Conservation (phyloP, 2,888 invertebrate species). For the Sacculina carcini region DNA sequence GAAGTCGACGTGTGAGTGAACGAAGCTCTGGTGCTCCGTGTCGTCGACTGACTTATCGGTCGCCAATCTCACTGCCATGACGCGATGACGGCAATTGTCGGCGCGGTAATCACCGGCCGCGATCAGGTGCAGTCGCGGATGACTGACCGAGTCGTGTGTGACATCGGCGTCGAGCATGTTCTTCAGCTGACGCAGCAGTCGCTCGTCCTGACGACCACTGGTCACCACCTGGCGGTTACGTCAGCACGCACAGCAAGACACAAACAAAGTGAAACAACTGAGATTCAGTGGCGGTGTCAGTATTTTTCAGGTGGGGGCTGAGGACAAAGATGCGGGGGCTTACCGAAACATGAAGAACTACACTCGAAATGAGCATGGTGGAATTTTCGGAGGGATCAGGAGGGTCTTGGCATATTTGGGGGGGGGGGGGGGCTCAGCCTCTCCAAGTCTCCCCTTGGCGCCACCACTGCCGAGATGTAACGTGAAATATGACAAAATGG, state of each 20-base stretch:
- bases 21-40: conserved; percentile 29
- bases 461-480: too few species aligned
- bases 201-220: not conserved
- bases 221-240: not conserved
- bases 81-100: conserved; percentile 1
- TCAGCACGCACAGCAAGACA: not conserved
- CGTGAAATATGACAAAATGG: too few species aligned
- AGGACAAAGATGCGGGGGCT: not conserved
- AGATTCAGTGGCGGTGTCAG: too few species aligned
- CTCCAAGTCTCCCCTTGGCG: too few species aligned
- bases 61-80: not conserved
- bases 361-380: too few species aligned
- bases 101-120: not conserved
- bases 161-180: not conserved
- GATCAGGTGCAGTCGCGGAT: not conserved
- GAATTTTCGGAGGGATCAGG: too few species aligned
- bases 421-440: too few species aligned
- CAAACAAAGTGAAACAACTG: too few species aligned
- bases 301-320: too few species aligned
- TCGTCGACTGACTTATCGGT: conserved; percentile 16
- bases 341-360: not conserved
- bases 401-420: too few species aligned
- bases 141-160: not conserved
- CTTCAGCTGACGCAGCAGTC: not conserved
- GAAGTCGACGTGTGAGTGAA: conserved; percentile 35